A percentile compares a stretch with the other conserved stretches of the same genome.
Conservation (phyloP, 1,140 invertebrate genomes). For the Archegozetes longisetosus region DNA sequence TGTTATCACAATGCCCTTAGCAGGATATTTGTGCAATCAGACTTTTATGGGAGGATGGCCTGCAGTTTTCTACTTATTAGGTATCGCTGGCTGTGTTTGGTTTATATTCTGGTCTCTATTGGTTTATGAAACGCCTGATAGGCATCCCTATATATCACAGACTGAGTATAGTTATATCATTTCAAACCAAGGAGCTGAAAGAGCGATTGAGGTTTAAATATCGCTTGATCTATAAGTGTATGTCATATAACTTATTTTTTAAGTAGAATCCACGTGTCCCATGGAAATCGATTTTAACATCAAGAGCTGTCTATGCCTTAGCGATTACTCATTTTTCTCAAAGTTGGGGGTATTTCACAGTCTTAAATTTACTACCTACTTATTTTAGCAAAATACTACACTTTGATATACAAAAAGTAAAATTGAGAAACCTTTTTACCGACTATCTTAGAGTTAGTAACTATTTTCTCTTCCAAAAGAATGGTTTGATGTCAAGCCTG, state of each 20-base stretch:
- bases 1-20: constrained; percentile 22
- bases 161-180: constrained; percentile 34
- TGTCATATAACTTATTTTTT: neutral
- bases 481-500: constrained; percentile 38
- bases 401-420: constrained; percentile 21
- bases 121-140: constrained; percentile 13
- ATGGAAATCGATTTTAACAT: constrained; percentile 60
- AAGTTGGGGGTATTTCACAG: constrained; percentile 88
- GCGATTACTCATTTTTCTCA: constrained; percentile 72
- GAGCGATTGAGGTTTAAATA: constrained; percentile 18
- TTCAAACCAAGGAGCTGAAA: constrained; percentile 23
- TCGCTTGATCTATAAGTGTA: neutral
- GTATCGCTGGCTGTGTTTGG: constrained; percentile 14
- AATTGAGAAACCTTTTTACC: constrained; percentile 18
- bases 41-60: constrained; percentile 17
- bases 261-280: constrained; percentile 43
- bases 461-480: constrained; percentile 26
- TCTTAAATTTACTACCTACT: no score
- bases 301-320: constrained; percentile 76
- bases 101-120: constrained; percentile 14
- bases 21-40: constrained; percentile 6
- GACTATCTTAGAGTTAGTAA: constrained; percentile 12
- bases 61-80: constrained; percentile 18
- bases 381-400: no score
- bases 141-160: constrained; percentile 16